Evolutionary conservation across 2,888 invertebrate species (phyloP).

Genomic region (Scaptodrosophila latifasciaeformis): DNA sequence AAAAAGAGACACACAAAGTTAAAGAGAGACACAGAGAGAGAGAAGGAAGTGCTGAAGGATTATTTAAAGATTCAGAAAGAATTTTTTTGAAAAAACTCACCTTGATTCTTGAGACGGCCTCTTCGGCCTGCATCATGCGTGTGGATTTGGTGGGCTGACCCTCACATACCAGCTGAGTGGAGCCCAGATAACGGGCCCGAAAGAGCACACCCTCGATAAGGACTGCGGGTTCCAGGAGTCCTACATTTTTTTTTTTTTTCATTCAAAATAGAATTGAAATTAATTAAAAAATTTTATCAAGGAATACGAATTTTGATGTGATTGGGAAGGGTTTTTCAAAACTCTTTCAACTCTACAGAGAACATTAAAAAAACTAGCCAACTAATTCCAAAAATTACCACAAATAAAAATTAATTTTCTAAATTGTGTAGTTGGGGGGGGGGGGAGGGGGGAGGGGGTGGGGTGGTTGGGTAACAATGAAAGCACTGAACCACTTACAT

Average conservation of each 20-base stretch:
- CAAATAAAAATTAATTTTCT: no score
- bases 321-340: conserved; percentile 4
- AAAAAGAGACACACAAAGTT: no score
- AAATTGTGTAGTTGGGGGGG: no score
- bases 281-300: no score
- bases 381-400: no score
- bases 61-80: no score
- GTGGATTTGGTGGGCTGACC: conserved; percentile 99
- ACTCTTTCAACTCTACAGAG: no score
- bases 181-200: conserved; percentile 97
- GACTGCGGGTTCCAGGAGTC: conserved; percentile 84
- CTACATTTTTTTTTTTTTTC: conserved; percentile 72
- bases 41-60: neutral
- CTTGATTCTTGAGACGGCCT: conserved; percentile 99
- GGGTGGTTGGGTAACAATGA: no score
- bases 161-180: conserved; percentile 98
- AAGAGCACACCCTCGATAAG: conserved; percentile 99
- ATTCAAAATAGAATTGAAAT: no score
- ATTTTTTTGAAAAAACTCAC: conserved; percentile 79
- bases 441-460: no score
- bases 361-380: no score
- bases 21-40: conserved; percentile 13
- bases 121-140: conserved; percentile 99
- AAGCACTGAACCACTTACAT: no score
- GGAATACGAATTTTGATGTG: conserved; percentile 6